phyloP scores from a whole-genome alignment of 2,113 vertebrate genomes.

The Cromileptes altivelis region DNA sequence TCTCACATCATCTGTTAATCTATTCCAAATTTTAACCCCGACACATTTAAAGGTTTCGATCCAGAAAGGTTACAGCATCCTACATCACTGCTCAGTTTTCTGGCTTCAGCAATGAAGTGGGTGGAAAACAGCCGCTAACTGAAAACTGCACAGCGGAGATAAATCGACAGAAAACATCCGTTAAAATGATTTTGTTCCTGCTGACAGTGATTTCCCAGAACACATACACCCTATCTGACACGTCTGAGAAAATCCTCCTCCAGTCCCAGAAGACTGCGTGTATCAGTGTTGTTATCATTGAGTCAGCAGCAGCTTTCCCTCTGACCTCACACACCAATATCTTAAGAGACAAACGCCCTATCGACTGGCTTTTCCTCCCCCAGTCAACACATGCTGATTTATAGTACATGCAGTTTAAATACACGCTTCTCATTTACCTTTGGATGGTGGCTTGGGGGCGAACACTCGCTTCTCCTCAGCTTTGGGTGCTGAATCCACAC shows the following conservation, averaged over 20 bases:
- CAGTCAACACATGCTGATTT: neutral
- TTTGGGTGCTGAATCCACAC: slow-evolving; percentile 83
- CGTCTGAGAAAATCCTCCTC: slow-evolving; percentile 24
- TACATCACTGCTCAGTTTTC: neutral
- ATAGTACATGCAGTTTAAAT: neutral
- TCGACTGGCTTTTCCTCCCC: neutral
- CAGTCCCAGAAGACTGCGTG: slow-evolving; percentile 8
- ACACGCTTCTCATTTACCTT: slow-evolving; percentile 83
- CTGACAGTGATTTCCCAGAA: slow-evolving; percentile 4
- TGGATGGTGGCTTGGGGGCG: slow-evolving; percentile 86
- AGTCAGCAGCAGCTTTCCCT: slow-evolving; percentile 23
- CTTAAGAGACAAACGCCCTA: neutral
- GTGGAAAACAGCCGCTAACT: neutral
- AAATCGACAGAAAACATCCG: neutral
- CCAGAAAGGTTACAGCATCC: neutral
- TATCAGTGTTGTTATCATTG: neutral
- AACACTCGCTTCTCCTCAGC: slow-evolving; percentile 88
- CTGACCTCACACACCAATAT: slow-evolving; percentile 4
- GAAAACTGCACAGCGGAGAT: slow-evolving; percentile 14
- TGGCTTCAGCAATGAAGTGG: neutral
- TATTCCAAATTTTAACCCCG: neutral
- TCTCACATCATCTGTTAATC: neutral
- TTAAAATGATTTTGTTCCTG: slow-evolving; percentile 19
- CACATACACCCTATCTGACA: neutral
- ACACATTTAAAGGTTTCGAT: neutral